Conservation (phyloP, 2,797 vertebrate genomes). For the Melanogrammus aeglefinus region DNA sequence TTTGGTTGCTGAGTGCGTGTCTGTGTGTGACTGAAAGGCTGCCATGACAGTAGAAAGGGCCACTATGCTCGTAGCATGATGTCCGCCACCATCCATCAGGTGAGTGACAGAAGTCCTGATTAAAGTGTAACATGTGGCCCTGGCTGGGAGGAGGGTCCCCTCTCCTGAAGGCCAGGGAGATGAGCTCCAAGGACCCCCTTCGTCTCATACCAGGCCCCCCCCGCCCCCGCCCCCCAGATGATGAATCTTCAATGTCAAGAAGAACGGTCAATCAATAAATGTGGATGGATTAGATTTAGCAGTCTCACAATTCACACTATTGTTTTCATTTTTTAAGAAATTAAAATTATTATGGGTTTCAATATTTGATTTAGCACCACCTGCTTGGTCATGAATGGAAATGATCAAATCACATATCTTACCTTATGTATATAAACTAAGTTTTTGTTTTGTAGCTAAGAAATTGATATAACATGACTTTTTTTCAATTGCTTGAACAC, state of each 20-base stretch:
- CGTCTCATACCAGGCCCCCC: not conserved
- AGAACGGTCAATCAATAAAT: too few species aligned
- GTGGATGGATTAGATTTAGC: not conserved
- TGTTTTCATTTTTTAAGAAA: not conserved
- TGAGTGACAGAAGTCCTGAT: slow-evolving; percentile 39
- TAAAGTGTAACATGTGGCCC: slow-evolving; percentile 24
- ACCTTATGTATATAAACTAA: not conserved
- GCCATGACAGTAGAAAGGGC: not conserved
- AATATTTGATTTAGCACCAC: not conserved
- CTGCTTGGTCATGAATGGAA: not conserved
- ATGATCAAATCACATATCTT: not conserved
- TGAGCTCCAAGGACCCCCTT: slow-evolving; percentile 15
- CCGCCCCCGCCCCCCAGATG: not conserved
- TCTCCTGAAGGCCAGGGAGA: slow-evolving; percentile 40
- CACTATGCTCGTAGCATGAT: not conserved
- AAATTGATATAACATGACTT: too few species aligned
- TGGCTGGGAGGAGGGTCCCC: slow-evolving; percentile 28
- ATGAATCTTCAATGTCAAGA: not conserved
- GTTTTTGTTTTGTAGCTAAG: too few species aligned
- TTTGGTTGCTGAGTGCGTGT: too few species aligned
- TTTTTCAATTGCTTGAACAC: too few species aligned
- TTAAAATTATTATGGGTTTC: not conserved
- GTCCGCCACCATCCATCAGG: slow-evolving; percentile 31
- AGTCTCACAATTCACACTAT: not conserved
- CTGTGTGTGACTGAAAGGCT: not conserved